Evolutionary conservation across 2,113 vertebrate genomes (phyloP), one percentile per base, ranked within the genome.

Genomic region (Nansenia antarctica): DNA sequence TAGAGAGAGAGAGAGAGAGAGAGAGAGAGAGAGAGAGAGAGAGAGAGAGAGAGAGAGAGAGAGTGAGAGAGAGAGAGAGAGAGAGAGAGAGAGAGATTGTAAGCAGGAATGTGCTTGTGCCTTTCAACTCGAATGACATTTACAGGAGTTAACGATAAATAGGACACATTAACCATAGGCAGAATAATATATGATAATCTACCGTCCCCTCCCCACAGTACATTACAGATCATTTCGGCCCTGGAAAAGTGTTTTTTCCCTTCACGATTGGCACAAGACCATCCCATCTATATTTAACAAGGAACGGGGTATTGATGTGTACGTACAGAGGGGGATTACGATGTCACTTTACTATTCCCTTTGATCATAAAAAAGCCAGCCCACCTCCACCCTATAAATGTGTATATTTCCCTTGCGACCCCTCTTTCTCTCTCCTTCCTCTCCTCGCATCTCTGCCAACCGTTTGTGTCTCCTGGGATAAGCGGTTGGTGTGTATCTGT

Each of bases 11-110:
- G 1, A 4, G 52, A 53, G 20, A 3, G 49, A 52, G 22, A 22
- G 49, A 22, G 55, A 32, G 55, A 14, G 22, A 30, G 14, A 30
- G 14, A 30, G 29, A n/a, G 30, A 59, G 29, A 34, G 27, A 58
- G 9, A 35, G 31, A 20, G 58, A 9, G 32, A 34, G 9, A 27
- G 26, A 27, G 54, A 57, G 62, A 63, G n/a, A 34, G 22, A 30
- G 32, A 30, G 55, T 47, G 47, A 61, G 47, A 31, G 45, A 24
- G 57, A 45, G 45, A 65, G 49, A 20, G 77, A 65, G 24, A 3
- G 62, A 35, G n/a, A 27, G 52, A 22, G n/a, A 54, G 52, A 22
- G 52, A 22, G 52, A 55, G 65, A 82, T 70, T 80, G 70, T 37
- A 61, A n/a, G 42, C 62, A 60, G 24, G 32, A 30, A n/a, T n/a